A percentile compares a stretch with the other conserved stretches of the same genome.
Conservation (phyloP, 2,113 vertebrate species). For the Aspidoscelis tigris region DNA sequence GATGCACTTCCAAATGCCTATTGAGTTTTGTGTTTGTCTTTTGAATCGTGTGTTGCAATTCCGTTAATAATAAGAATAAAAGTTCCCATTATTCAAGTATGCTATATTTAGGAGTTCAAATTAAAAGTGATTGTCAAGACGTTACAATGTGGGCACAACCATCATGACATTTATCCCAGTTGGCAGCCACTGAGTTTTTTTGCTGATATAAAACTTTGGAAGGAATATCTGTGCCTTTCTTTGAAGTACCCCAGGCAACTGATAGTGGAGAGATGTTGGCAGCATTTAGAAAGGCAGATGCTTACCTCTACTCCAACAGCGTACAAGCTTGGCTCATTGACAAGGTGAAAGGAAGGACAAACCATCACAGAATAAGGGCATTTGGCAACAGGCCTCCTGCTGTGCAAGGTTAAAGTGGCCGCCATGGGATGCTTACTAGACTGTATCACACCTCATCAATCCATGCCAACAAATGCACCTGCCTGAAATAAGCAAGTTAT, state of each 20-base stretch:
- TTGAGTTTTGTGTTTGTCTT: conserved; percentile 28
- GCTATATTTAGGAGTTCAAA: conserved; percentile 23
- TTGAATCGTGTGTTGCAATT: conserved; percentile 46
- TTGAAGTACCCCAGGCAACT: conserved; percentile 68
- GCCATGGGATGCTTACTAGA: conserved; percentile 70
- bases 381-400: conserved; percentile 77
- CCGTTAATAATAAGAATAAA: conserved; percentile 16
- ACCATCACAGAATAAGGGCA: conserved; percentile 74
- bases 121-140: conserved; percentile 30
- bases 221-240: conserved; percentile 61
- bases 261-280: conserved; percentile 79
- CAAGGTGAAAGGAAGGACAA: conserved; percentile 83
- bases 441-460: conserved; percentile 69
- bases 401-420: conserved; percentile 77
- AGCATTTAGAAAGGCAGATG: conserved; percentile 79
- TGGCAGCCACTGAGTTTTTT: conserved; percentile 52
- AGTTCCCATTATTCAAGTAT: conserved; percentile 43
- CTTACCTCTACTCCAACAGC: conserved; percentile 78
- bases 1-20: neutral
- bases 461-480: conserved; percentile 64
- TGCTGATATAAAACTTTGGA: conserved; percentile 57
- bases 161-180: conserved; percentile 43
- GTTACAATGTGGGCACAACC: conserved; percentile 51
- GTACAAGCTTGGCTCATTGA: conserved; percentile 77
- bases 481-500: conserved; percentile 63